Evolutionary conservation across 2,113 vertebrate species (phyloP).

Genomic region (Lontra canadensis): DNA sequence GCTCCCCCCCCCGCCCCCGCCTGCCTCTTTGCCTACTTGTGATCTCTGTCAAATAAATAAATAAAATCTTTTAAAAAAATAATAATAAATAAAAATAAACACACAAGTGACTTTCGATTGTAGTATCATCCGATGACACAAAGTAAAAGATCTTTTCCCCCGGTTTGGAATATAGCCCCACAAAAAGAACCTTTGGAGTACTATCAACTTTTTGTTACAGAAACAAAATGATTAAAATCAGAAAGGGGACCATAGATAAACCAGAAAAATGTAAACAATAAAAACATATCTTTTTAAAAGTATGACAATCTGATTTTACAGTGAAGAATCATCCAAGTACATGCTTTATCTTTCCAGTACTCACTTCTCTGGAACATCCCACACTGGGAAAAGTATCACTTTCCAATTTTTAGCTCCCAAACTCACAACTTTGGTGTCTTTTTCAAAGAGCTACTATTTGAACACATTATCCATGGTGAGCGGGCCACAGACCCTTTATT

Average conservation of each 20-base stretch:
- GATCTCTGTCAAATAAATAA: no score
- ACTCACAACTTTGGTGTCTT: not conserved
- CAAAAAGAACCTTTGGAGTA: slow-evolving; percentile 42
- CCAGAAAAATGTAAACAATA: not conserved
- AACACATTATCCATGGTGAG: not conserved
- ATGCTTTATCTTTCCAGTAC: not conserved
- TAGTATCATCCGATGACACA: not conserved
- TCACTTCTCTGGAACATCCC: no score
- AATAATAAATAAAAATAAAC: not conserved
- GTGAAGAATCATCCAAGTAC: not conserved
- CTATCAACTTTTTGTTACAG: not conserved
- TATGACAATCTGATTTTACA: not conserved
- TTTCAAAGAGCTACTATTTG: not conserved
- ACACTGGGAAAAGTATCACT: not conserved
- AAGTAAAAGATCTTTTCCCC: slow-evolving; percentile 29
- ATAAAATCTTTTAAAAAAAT: no score
- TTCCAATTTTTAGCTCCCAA: not conserved
- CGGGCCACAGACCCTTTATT: not conserved
- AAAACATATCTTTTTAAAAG: not conserved
- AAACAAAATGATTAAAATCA: not conserved
- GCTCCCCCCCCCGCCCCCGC: no score
- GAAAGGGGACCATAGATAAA: not conserved
- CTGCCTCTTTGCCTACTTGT: no score
- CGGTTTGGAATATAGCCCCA: not conserved
- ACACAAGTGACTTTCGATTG: slow-evolving; percentile 31